phyloP scores from a whole-genome alignment of 1,140 invertebrate genomes.

The Aphelenchoides avenae region DNA sequence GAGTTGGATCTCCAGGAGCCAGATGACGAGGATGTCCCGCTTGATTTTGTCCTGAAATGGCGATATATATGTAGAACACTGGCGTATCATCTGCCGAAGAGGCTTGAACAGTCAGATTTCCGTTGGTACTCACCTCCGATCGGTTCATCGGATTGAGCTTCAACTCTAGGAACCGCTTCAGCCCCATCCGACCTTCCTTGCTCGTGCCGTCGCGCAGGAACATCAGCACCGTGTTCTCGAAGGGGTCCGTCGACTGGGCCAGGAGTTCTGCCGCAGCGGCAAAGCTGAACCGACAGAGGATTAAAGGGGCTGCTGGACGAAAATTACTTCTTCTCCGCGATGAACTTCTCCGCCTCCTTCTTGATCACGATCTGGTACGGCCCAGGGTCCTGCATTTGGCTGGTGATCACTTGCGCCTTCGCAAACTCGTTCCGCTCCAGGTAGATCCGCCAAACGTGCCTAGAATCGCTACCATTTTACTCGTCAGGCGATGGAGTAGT shows the following conservation, averaged over 20 bases:
- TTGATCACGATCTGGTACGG: conserved; percentile 44
- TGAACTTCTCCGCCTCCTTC: conserved; percentile 42
- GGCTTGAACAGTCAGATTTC: not conserved
- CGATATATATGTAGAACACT: not conserved
- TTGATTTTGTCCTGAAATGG: conserved; percentile 28
- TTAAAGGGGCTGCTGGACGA: not conserved
- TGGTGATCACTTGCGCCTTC: conserved; percentile 33
- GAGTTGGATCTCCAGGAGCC: conserved; percentile 40
- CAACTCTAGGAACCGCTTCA: conserved; percentile 33
- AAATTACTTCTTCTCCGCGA: conserved; percentile 30
- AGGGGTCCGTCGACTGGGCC: conserved; percentile 38
- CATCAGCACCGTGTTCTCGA: conserved; percentile 31
- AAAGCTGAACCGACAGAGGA: conserved; percentile 20
- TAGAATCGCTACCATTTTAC: conserved; percentile 15
- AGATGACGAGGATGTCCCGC: conserved; percentile 39
- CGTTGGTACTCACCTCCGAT: conserved; percentile 17
- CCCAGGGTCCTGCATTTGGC: conserved; percentile 25
- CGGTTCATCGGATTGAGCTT: conserved; percentile 18
- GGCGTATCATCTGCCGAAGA: not conserved
- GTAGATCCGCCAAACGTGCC: conserved; percentile 37
- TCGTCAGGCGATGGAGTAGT: not conserved
- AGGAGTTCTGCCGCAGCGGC: conserved; percentile 33
- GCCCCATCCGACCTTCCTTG: conserved; percentile 29
- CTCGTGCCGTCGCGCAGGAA: conserved; percentile 22
- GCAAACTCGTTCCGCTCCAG: conserved; percentile 34